phyloP scores from a whole-genome alignment of 2,113 vertebrate species.

The Crotalus horridus region DNA sequence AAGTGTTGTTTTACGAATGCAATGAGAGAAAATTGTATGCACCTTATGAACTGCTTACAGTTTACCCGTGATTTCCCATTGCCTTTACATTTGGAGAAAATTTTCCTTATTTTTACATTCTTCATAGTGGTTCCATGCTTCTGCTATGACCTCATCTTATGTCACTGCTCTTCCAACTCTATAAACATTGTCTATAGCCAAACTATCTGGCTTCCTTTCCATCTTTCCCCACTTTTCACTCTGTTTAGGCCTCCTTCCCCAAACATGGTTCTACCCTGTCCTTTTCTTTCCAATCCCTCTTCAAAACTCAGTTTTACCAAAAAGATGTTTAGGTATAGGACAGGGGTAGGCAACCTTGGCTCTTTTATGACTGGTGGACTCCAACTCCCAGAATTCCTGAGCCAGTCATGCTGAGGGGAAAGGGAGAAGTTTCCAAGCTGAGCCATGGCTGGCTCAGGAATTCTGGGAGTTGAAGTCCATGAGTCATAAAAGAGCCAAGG shows the following conservation, averaged over 20 bases:
- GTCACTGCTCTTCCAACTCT: background rate
- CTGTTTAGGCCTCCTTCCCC: background rate
- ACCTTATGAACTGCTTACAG: background rate
- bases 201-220: background rate
- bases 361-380: no score
- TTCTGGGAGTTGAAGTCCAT: no score
- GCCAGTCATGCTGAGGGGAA: no score
- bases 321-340: background rate
- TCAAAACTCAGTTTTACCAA: background rate
- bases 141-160: background rate
- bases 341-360: no score
- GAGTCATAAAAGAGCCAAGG: no score
- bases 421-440: no score
- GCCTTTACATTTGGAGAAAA: background rate
- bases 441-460: no score
- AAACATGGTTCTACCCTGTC: background rate
- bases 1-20: background rate
- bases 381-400: no score
- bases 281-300: background rate
- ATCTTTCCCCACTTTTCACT: no score
- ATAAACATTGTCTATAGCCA: no score
- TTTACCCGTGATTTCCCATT: background rate
- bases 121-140: background rate
- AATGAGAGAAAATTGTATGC: background rate
- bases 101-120: background rate